These are phyloP conservation scores for Amblyteles armatorius DNA, from an alignment of 2,888 invertebrate genomes.

Conservation along the genomic window DNA sequence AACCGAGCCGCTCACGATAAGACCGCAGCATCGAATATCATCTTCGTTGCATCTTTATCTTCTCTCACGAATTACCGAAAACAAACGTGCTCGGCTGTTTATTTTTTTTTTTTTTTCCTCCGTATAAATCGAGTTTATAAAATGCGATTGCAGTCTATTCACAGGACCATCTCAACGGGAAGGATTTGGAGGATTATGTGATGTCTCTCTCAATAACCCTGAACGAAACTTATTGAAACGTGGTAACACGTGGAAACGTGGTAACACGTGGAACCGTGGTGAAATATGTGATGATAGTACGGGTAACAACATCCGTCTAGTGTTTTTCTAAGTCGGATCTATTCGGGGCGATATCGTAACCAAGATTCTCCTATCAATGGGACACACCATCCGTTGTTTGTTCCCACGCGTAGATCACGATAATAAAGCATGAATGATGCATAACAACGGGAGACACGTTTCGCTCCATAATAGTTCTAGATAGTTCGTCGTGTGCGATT, in stretches of 20 bases:
- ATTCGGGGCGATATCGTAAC: background rate
- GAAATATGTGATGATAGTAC: background rate
- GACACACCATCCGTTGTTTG: background rate
- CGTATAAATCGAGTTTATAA: background rate
- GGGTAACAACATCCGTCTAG: background rate
- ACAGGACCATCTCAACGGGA: background rate
- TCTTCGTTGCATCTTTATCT: background rate
- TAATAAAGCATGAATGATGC: slow-evolving; percentile 26
- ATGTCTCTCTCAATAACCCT: background rate
- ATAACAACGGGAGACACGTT: slow-evolving; percentile 7
- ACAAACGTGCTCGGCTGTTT: background rate
- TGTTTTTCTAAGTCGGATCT: background rate
- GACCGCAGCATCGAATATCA: background rate
- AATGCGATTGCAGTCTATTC: background rate
- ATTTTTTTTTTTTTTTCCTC: background rate
- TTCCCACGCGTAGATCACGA: slow-evolving; percentile 35
- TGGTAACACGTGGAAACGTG: background rate
- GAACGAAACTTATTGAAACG: background rate
- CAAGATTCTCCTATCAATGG: slow-evolving; percentile 1
- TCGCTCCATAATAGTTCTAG: slow-evolving; percentile 28
- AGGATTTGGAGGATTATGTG: background rate
- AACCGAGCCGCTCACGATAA: background rate
- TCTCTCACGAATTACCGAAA: background rate
- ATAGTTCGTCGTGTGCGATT: slow-evolving; percentile 32
- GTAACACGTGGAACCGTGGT: background rate